Conservation (phyloP, 2,797 vertebrate genomes). For the Cyclopterus lumpus region DNA sequence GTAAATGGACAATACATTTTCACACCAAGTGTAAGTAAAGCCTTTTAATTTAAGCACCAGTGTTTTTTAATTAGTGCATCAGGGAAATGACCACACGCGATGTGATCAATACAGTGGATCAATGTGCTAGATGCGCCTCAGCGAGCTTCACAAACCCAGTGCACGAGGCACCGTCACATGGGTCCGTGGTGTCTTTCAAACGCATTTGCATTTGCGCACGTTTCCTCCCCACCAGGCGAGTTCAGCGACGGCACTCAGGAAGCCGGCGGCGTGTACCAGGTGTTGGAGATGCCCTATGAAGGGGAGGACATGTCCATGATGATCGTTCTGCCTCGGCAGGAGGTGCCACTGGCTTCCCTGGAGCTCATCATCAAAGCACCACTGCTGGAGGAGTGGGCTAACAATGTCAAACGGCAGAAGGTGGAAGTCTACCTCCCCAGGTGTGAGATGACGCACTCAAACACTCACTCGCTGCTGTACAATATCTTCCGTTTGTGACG, state of each 20-base stretch:
- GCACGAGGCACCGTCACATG: neutral
- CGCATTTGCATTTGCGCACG: neutral
- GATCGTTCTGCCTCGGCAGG: conserved; percentile 94
- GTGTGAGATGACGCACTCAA: conserved; percentile 73
- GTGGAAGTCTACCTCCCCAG: conserved; percentile 97
- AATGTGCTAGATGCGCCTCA: neutral
- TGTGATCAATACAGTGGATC: conserved; percentile 38
- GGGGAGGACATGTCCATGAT: conserved; percentile 96
- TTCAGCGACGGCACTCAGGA: conserved; percentile 98
- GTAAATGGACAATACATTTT: neutral
- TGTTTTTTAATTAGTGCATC: conserved; percentile 36
- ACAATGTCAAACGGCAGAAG: conserved; percentile 95
- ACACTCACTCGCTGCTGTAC: neutral
- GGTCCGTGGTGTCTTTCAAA: neutral
- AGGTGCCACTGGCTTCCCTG: conserved; percentile 92
- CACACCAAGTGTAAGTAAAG: conserved; percentile 12
- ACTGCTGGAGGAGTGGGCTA: conserved; percentile 96
- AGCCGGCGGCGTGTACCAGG: conserved; percentile 97
- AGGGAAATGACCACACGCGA: conserved; percentile 21
- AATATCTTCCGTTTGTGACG: neutral
- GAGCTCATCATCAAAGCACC: conserved; percentile 94
- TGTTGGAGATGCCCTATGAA: conserved; percentile 96
- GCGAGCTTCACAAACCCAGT: neutral
- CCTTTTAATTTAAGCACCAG: conserved; percentile 6
- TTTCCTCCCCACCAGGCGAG: conserved; percentile 85